These are phyloP conservation scores for Sinocyclocheilus maitianheensis DNA, from an alignment of 2,113 vertebrate species.

Conservation along the genomic window DNA sequence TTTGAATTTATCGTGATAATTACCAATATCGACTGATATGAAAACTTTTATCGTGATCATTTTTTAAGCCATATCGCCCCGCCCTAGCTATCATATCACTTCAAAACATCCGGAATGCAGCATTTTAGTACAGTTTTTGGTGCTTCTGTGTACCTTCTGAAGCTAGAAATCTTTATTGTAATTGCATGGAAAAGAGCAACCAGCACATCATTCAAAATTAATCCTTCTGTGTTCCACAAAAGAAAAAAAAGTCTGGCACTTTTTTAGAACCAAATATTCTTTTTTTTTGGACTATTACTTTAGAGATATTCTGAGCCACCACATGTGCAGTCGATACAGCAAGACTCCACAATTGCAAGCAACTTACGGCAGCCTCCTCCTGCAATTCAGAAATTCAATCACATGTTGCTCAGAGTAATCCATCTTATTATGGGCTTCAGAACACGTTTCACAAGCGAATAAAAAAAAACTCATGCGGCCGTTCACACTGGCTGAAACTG, in stretches of 20 bases:
- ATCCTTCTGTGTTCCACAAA: neutral
- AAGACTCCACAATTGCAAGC: conserved; percentile 63
- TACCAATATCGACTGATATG: no score
- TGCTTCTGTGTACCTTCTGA: neutral
- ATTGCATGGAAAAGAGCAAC: neutral
- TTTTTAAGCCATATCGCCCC: no score
- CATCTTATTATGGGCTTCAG: conserved; percentile 66
- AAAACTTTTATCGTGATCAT: no score
- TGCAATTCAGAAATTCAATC: conserved; percentile 71
- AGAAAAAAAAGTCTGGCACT: neutral
- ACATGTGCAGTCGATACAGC: conserved; percentile 57
- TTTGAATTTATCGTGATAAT: no score
- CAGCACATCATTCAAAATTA: neutral
- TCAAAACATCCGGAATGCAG: neutral
- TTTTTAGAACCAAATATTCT: neutral
- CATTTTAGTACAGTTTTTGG: neutral
- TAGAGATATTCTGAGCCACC: conserved; percentile 56
- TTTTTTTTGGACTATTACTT: neutral
- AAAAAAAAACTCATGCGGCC: conserved; percentile 9
- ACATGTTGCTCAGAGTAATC: conserved; percentile 60
- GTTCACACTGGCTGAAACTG: conserved; percentile 9
- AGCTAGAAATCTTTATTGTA: neutral
- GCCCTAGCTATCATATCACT: neutral
- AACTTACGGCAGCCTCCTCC: conserved; percentile 57
- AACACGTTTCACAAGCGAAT: conserved; percentile 62